Evolutionary conservation across 2,113 vertebrate genomes (phyloP).

Genomic region (Callospermophilus lateralis): DNA sequence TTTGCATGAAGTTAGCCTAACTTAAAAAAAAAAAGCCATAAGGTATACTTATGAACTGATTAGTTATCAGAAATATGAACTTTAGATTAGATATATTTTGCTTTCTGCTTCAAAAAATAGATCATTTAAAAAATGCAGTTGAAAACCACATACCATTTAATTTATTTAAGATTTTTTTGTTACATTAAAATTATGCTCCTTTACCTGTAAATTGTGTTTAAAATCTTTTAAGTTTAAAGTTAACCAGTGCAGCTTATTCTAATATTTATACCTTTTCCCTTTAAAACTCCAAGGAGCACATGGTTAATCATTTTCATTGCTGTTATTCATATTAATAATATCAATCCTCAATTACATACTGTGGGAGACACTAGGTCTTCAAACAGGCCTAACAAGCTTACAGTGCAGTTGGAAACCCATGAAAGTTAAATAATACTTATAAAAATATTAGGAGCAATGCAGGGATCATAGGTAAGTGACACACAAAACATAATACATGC

Average conservation of each 20-base stretch:
- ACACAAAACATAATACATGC: neutral
- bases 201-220: neutral
- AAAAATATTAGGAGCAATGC: neutral
- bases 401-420: neutral
- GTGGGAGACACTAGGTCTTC: neutral
- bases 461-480: neutral
- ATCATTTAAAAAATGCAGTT: slow-evolving; percentile 49
- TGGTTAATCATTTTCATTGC: neutral
- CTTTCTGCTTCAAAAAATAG: slow-evolving; percentile 19
- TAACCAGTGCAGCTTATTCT: neutral
- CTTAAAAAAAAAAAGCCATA: neutral
- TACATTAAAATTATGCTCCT: neutral
- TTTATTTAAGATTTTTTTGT: slow-evolving; percentile 44
- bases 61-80: neutral
- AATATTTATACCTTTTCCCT: neutral
- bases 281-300: neutral
- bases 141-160: slow-evolving; percentile 3
- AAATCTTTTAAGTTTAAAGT: neutral
- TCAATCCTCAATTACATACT: neutral
- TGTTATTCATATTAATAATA: neutral
- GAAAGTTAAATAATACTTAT: neutral
- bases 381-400: neutral
- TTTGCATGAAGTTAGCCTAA: neutral
- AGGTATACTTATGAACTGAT: neutral
- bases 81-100: slow-evolving; percentile 21